phyloP scores from a whole-genome alignment of 2,113 vertebrate genomes.

The Lipophrys pholis region DNA sequence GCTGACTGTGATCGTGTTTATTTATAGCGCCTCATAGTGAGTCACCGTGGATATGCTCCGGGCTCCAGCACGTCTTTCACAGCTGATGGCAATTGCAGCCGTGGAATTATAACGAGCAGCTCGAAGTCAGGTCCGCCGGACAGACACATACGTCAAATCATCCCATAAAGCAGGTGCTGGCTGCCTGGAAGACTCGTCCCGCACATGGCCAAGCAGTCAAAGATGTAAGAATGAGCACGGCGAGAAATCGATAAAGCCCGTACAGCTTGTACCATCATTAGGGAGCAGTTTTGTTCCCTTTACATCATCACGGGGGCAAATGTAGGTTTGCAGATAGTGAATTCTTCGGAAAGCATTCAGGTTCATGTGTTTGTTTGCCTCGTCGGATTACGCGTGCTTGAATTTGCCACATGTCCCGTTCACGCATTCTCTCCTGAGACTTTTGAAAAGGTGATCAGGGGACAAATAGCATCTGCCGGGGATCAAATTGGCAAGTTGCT shows the following conservation, averaged over 20 bases:
- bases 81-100: slow-evolving; percentile 56
- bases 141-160: slow-evolving; percentile 44
- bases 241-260: neutral
- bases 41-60: slow-evolving; percentile 1
- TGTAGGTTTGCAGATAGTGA: neutral
- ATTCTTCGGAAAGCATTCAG: neutral
- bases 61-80: slow-evolving; percentile 46
- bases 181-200: slow-evolving; percentile 9
- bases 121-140: slow-evolving; percentile 19
- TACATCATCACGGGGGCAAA: neutral
- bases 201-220: slow-evolving; percentile 29
- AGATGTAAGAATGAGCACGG: neutral
- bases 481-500: slow-evolving; percentile 9
- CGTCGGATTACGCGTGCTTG: slow-evolving; percentile 14
- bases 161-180: slow-evolving; percentile 55
- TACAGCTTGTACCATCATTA: neutral
- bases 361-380: neutral
- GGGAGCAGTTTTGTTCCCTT: neutral
- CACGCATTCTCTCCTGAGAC: slow-evolving; percentile 1
- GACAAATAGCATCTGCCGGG: slow-evolving; percentile 33
- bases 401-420: neutral
- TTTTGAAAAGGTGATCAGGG: slow-evolving; percentile 8
- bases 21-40: slow-evolving; percentile 29
- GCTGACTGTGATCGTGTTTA: slow-evolving; percentile 45
- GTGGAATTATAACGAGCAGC: slow-evolving; percentile 40